Evolutionary conservation across 2,113 vertebrate genomes (phyloP).

Genomic region (Channa maculata): DNA sequence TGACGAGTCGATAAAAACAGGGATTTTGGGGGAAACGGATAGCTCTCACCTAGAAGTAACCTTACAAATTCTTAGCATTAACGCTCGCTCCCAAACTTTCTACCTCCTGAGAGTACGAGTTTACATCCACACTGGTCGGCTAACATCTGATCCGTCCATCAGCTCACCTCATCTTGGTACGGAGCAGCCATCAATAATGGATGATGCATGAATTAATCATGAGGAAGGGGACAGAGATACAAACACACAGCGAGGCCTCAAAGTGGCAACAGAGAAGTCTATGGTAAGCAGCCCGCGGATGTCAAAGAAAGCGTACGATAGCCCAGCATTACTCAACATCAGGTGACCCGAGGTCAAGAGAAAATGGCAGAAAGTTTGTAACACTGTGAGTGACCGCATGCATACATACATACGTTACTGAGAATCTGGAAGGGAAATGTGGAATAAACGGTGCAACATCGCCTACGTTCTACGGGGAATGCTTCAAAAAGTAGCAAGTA

Average conservation of each 20-base stretch:
- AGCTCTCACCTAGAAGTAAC: not conserved
- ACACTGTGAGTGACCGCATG: not conserved
- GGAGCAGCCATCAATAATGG: slow-evolving; percentile 76
- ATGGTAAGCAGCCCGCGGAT: slow-evolving; percentile 21
- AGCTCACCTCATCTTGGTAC: slow-evolving; percentile 55
- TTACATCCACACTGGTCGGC: slow-evolving; percentile 35
- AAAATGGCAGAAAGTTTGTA: not conserved
- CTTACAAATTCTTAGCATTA: not conserved
- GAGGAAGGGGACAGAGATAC: slow-evolving; percentile 58
- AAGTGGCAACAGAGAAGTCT: slow-evolving; percentile 7
- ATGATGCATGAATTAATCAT: slow-evolving; percentile 79
- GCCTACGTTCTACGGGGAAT: too few species aligned
- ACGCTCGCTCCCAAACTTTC: not conserved
- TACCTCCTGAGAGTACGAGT: slow-evolving; percentile 27
- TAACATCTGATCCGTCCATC: slow-evolving; percentile 59
- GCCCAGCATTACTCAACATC: slow-evolving; percentile 21
- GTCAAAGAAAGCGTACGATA: slow-evolving; percentile 6
- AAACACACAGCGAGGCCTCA: slow-evolving; percentile 50
- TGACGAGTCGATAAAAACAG: not conserved
- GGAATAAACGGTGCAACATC: too few species aligned
- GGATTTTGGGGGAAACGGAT: not conserved
- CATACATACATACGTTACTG: too few species aligned
- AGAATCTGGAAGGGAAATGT: too few species aligned
- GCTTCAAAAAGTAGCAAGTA: too few species aligned
- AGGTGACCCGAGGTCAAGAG: slow-evolving; percentile 33